These are phyloP conservation scores for Coenobita brevimanus DNA, from an alignment of 1,140 invertebrate genomes.

Conservation along the genomic window DNA sequence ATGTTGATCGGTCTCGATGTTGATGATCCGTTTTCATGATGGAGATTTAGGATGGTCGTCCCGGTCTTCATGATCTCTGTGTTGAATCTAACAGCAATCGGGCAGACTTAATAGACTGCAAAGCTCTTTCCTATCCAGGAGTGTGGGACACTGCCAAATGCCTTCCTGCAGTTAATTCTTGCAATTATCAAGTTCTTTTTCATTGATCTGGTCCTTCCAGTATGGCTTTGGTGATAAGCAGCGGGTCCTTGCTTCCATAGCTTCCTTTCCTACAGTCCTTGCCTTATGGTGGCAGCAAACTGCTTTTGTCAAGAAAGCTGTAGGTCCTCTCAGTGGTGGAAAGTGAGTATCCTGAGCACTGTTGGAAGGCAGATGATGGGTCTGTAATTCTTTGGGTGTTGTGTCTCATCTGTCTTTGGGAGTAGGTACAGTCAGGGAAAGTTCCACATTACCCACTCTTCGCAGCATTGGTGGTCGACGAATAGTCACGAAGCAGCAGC, in stretches of 20 bases:
- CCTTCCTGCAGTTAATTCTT: not conserved
- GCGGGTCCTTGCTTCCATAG: not conserved
- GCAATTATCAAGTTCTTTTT: not conserved
- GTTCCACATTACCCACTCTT: too few relatives aligned
- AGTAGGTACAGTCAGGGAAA: too few relatives aligned
- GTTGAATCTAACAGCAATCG: not conserved
- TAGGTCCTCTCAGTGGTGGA: not conserved
- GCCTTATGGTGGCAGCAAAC: not conserved
- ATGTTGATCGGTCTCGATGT: not conserved
- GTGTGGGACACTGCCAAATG: not conserved
- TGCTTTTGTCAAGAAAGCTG: not conserved
- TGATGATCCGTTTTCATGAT: not conserved
- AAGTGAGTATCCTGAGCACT: not conserved
- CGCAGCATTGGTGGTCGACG: too few relatives aligned
- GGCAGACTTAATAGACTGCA: not conserved
- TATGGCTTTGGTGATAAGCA: not conserved
- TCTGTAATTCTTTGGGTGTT: not conserved
- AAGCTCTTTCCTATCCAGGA: not conserved
- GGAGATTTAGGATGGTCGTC: not conserved
- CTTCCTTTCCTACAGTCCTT: not conserved
- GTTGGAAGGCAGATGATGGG: not conserved
- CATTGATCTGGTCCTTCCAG: not conserved
- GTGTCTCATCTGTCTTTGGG: not conserved
- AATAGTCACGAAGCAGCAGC: too few relatives aligned
- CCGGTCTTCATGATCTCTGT: not conserved